Evolutionary conservation across 2,888 invertebrate species (phyloP), one percentile per base, ranked within the genome.

Genomic region (Hoplodrina ambigua): DNA sequence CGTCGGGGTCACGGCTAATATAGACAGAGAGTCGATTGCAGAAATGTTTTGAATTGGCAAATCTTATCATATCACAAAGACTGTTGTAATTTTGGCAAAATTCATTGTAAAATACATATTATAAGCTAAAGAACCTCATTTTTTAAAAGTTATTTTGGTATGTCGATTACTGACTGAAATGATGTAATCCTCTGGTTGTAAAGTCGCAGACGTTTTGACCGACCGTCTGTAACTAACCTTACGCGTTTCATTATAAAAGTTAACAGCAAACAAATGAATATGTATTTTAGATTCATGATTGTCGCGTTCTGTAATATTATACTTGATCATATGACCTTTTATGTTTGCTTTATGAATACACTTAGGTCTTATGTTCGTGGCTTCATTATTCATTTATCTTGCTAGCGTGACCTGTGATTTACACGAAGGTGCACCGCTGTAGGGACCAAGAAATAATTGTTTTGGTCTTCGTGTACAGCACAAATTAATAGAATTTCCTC

Each of bases 261-360:
- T 41, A 62, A 55, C 57, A 70, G 30, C 54, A 30, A 80, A 69
- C 37, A 71, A 81, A 78, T 81, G 61, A 81, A 78, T 81, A 77
- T 78, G 50, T 61, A 77, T 78, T 72, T 20, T 20, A 65, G 57
- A 68, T 56, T 58, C 46, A 68, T 72, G 57, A 54, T 53, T 78
- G 81, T 81, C 52, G 72, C 69, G 50, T 78, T 71, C 72, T 68
- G 61, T 62, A 54, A 69, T 55, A 74, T 80, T 57, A 77, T 81
- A 81, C 72, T 77, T 78, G 78, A 78, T 78, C 81, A 62, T 72
- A 61, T 58, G 81, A 81, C 63, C 78, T 78, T 80, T 76, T 46
- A 72, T 54, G 25, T 59, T 52, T 68, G 60, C 54, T 71, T 66
- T 58, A 55, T 65, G 54, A 60, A 80, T 62, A 55, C 37, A 55